Percentiles rank a stretch among this genome's conserved stretches.
phyloP scores from a whole-genome alignment of 2,113 vertebrate species.

The Glaucomys volans region DNA sequence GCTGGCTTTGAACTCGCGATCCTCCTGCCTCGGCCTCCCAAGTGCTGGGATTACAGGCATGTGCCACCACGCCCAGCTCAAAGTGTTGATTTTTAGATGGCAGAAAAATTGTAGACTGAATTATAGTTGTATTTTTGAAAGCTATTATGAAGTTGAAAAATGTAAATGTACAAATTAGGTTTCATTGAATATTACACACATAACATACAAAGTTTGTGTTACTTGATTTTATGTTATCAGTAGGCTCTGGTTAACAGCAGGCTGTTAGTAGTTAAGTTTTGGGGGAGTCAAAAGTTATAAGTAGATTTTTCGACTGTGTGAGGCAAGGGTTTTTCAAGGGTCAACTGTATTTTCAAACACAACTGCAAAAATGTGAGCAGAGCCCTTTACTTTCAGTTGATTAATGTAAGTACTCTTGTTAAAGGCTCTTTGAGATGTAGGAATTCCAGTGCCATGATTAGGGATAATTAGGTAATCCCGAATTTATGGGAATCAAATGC shows the following conservation, averaged over 20 bases:
- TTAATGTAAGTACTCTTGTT: background rate
- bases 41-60: too few species aligned
- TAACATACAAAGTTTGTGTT: background rate
- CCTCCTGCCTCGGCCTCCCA: too few species aligned
- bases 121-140: background rate
- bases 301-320: background rate
- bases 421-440: background rate
- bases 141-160: background rate
- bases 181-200: background rate
- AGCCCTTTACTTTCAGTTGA: background rate
- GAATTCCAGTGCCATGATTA: conserved; percentile 3
- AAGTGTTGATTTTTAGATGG: background rate
- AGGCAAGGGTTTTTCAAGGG: background rate
- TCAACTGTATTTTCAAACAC: background rate
- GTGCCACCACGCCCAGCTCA: too few species aligned
- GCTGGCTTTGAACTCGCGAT: too few species aligned
- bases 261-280: background rate
- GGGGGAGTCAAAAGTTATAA: background rate
- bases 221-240: background rate
- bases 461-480: background rate
- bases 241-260: background rate
- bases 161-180: background rate
- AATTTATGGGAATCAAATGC: background rate
- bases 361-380: background rate
- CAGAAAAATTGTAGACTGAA: background rate